Percentiles rank a stretch among this genome's conserved stretches.
These are phyloP conservation scores for Acinonyx jubatus DNA, from an alignment of 2,113 vertebrate genomes.

Conservation along the genomic window DNA sequence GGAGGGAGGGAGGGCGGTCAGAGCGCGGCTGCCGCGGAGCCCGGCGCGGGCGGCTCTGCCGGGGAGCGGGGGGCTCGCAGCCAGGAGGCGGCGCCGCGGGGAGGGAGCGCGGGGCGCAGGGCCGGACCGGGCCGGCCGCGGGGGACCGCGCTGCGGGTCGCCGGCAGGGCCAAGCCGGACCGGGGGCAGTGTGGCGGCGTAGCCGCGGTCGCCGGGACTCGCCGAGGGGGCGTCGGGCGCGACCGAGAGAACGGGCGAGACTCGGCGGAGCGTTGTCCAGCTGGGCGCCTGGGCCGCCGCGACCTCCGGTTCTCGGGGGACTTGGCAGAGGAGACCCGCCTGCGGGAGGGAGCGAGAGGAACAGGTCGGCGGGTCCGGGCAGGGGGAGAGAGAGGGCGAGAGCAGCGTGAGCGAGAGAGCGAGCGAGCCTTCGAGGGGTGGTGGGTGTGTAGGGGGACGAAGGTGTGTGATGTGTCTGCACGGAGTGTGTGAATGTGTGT, in stretches of 20 bases:
- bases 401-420: background rate
- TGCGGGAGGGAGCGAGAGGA: background rate
- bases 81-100: slow-evolving; percentile 66
- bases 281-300: background rate
- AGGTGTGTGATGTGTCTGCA: background rate
- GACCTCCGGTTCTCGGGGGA: background rate
- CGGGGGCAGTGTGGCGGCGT: background rate
- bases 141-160: slow-evolving; percentile 36
- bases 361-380: slow-evolving; percentile 37
- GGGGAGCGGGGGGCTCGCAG: slow-evolving; percentile 37
- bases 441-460: slow-evolving; percentile 19
- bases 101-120: slow-evolving; percentile 2
- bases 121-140: background rate
- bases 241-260: background rate
- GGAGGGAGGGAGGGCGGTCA: background rate
- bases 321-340: background rate
- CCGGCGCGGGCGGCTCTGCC: slow-evolving; percentile 44
- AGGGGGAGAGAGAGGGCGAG: background rate
- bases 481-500: slow-evolving; percentile 14
- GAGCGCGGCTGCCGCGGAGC: slow-evolving; percentile 53
- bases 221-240: background rate
- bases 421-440: background rate
- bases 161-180: background rate
- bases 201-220: background rate
- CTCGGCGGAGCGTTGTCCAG: background rate